A percentile compares a stretch with the other conserved stretches of the same genome.
Conservation (phyloP, 2,797 vertebrate genomes). For the Premnoplex brunnescens region DNA sequence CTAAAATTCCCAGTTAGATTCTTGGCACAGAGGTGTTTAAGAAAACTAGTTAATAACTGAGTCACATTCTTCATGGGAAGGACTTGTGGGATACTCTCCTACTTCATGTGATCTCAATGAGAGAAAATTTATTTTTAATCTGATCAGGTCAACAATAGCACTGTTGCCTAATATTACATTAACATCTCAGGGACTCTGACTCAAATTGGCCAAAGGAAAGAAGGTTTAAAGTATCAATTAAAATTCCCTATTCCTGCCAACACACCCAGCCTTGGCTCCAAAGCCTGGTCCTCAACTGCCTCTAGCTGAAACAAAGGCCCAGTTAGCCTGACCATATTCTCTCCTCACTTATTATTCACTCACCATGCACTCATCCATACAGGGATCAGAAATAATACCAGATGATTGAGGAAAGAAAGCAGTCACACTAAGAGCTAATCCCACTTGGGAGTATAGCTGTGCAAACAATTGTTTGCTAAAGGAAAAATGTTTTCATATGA, state of each 20-base stretch:
- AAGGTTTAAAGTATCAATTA: constrained; percentile 65
- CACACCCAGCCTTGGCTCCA: constrained; percentile 8
- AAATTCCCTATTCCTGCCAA: constrained; percentile 54
- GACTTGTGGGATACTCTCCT: background rate
- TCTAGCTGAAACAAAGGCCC: constrained; percentile 9
- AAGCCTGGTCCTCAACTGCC: background rate
- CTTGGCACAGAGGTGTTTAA: background rate
- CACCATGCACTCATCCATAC: background rate
- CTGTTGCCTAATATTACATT: constrained; percentile 29
- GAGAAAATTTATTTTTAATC: constrained; percentile 25
- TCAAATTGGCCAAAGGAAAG: constrained; percentile 28
- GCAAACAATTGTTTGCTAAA: constrained; percentile 42
- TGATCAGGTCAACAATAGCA: background rate
- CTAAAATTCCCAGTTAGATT: background rate
- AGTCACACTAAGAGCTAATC: constrained; percentile 8
- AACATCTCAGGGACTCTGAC: background rate
- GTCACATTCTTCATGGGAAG: background rate
- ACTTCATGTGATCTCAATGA: background rate
- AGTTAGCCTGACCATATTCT: background rate
- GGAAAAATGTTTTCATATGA: background rate
- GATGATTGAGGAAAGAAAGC: constrained; percentile 16
- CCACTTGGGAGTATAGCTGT: background rate
- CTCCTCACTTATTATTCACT: background rate
- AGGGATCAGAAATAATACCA: constrained; percentile 36
- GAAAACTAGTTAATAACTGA: background rate